phyloP scores from a whole-genome alignment of 2,797 vertebrate species.

The Syngnathus acus region DNA sequence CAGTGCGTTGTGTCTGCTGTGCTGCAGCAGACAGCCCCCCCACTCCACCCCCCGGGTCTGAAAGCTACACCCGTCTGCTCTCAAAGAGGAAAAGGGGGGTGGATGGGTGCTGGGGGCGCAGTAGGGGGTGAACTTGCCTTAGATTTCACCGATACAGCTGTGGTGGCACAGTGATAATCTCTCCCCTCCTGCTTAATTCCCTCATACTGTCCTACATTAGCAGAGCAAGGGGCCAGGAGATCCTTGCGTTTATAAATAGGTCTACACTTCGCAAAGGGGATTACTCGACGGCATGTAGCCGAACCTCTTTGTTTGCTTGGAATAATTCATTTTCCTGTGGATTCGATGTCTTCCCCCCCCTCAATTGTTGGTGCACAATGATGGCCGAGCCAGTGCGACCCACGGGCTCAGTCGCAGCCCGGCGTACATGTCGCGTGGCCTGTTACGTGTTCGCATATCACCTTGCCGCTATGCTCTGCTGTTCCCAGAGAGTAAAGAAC shows the following conservation, averaged over 20 bases:
- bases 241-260: constrained; percentile 58
- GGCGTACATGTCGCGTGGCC: constrained; percentile 16
- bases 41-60: not conserved
- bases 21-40: constrained; percentile 18
- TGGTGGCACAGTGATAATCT: constrained; percentile 53
- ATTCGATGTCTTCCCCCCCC: constrained; percentile 5
- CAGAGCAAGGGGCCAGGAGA: constrained; percentile 58
- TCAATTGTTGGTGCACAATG: not conserved
- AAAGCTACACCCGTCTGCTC: constrained; percentile 42
- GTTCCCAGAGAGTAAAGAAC: constrained; percentile 47
- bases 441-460: constrained; percentile 30
- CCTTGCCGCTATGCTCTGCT: constrained; percentile 29
- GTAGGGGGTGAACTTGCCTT: constrained; percentile 40
- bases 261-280: constrained; percentile 51
- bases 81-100: not conserved
- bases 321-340: constrained; percentile 22
- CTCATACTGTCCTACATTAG: constrained; percentile 72
- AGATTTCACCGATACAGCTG: constrained; percentile 58
- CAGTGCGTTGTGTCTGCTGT: not conserved
- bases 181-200: constrained; percentile 57
- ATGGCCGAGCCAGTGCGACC: constrained; percentile 31
- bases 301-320: constrained; percentile 31
- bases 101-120: not conserved
- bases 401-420: constrained; percentile 36
- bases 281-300: constrained; percentile 42